These are phyloP conservation scores for Pterobdella sp. DNA, from an alignment of 2,888 invertebrate genomes.

Conservation along the genomic window DNA sequence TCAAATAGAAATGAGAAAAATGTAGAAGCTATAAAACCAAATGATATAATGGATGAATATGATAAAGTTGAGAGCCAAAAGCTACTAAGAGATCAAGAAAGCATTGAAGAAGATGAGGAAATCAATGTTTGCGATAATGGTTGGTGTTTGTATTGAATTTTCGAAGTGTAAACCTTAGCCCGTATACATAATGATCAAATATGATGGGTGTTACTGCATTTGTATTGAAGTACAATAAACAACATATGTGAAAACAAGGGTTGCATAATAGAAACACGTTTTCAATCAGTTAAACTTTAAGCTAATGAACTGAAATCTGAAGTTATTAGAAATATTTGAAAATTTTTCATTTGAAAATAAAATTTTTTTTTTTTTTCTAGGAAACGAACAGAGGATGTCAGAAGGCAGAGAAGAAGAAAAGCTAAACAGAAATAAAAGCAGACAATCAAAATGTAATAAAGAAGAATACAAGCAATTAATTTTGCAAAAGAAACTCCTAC, in stretches of 20 bases:
- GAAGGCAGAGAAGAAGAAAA: too few relatives aligned
- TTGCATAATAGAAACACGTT: background rate
- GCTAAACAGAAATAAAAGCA: too few relatives aligned
- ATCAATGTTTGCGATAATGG: constrained; percentile 15
- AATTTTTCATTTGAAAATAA: too few relatives aligned
- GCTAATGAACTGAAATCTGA: too few relatives aligned
- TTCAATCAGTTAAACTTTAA: too few relatives aligned
- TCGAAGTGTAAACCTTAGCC: background rate
- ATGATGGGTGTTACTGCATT: too few relatives aligned
- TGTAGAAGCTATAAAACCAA: background rate
- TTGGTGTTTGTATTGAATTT: background rate
- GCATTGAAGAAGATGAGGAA: background rate
- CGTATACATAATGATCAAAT: too few relatives aligned
- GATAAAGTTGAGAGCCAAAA: background rate
- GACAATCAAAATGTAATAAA: too few relatives aligned
- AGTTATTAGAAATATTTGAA: too few relatives aligned
- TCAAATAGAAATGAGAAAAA: background rate
- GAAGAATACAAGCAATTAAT: constrained; percentile 2
- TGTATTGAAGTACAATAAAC: too few relatives aligned
- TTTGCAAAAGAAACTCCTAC: constrained; percentile 12
- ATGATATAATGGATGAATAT: background rate
- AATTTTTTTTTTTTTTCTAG: too few relatives aligned
- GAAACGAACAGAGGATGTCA: too few relatives aligned
- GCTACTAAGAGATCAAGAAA: background rate
- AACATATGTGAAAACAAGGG: background rate